Conservation (phyloP, 2,797 vertebrate genomes). For the Gallinago solitaria region DNA sequence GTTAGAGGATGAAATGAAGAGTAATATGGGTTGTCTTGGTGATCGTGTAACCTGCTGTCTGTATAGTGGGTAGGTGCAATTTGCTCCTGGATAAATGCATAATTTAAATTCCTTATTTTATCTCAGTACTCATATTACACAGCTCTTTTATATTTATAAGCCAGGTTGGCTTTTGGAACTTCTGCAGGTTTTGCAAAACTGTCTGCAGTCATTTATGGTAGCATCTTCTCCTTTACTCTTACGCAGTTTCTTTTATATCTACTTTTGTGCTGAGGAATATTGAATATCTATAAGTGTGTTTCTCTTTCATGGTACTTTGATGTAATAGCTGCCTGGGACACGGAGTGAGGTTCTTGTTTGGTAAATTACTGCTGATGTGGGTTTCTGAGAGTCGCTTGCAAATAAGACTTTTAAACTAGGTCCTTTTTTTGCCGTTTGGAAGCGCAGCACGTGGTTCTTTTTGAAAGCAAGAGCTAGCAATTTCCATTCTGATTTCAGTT, state of each 20-base stretch:
- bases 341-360: not conserved
- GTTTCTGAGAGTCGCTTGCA: not conserved
- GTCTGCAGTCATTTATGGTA: not conserved
- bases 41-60: not conserved
- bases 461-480: not conserved
- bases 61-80: not conserved
- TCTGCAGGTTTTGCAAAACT: not conserved
- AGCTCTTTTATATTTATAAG: conserved; percentile 10
- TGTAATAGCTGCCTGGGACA: conserved; percentile 20
- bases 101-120: conserved; percentile 29
- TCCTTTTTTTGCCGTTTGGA: not conserved
- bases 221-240: not conserved
- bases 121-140: not conserved
- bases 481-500: not conserved
- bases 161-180: not conserved
- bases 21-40: not conserved
- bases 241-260: not conserved
- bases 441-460: not conserved
- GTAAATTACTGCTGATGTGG: not conserved
- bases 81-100: not conserved
- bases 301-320: not conserved
- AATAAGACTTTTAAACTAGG: not conserved
- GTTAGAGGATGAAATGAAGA: not conserved
- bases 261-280: not conserved
- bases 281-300: not conserved